phyloP scores from a whole-genome alignment of 2,888 invertebrate species.

The Alentia gelatinosa region DNA sequence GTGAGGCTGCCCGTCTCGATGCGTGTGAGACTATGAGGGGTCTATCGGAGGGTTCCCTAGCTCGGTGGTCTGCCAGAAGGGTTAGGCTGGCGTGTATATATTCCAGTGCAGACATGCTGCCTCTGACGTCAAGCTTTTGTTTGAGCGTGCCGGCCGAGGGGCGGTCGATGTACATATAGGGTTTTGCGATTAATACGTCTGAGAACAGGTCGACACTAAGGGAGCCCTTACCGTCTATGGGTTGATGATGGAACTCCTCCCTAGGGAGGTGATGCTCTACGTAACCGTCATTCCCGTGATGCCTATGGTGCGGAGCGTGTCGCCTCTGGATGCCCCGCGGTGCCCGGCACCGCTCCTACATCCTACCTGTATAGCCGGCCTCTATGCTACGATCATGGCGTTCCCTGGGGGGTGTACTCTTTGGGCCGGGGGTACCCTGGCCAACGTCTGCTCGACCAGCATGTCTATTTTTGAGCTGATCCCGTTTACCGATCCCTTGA shows the following conservation, averaged over 20 bases:
- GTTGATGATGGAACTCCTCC: neutral
- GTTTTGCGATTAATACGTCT: neutral
- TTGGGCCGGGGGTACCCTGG: too few species aligned
- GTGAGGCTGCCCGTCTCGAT: neutral
- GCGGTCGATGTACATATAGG: neutral
- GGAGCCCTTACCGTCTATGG: neutral
- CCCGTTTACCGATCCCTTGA: neutral
- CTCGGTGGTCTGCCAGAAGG: neutral
- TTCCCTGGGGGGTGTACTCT: neutral
- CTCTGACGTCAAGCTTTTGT: neutral
- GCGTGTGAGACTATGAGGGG: too few species aligned
- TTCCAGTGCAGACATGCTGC: neutral
- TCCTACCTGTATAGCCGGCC: neutral
- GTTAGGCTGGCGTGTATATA: neutral
- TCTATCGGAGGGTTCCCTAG: neutral
- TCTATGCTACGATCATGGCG: neutral
- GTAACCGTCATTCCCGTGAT: neutral
- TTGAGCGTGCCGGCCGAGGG: neutral
- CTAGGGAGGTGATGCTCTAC: neutral
- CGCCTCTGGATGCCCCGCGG: neutral
- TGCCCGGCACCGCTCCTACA: neutral
- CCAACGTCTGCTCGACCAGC: neutral
- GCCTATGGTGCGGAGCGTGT: neutral
- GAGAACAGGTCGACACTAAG: neutral
- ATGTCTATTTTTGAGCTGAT: neutral